Evolutionary conservation across 2,888 invertebrate genomes (phyloP), one percentile per base, ranked within the genome.

Genomic region (Lepidochrysops patricia): DNA sequence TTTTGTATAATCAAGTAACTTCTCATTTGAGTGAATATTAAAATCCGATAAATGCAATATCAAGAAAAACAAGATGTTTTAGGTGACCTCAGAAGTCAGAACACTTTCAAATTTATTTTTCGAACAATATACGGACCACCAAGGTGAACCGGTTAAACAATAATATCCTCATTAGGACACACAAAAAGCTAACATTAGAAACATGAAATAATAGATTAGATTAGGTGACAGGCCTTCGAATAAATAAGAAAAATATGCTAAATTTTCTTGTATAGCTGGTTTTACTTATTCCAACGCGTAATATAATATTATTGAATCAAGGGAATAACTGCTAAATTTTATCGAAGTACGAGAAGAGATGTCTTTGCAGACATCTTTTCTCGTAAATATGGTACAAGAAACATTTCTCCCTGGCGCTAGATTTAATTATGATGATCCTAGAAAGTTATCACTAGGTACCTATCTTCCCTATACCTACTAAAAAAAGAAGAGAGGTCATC

Each of bases 21-120:
- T 29, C 7, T 29, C 29, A 29, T 19, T 23, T 12, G 12, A 23
- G 19, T 9, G 12, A 23, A 43, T 43, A 12, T 43, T 12, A 43
- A 23, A 43, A 43, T 43, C 43, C 43, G 43, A 43, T 43, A 43
- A 23, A 19, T 43, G 43, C 43, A 26, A 35, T 32, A 13, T 52
- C 29, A 26, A 9, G 49, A 34, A 32, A 32, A 35, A 54, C 54
- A 9, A 54, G 32, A 29, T 15, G 27, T 32, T 54, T 29, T 15
- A 54, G 32, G 54, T 54, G 54, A 54, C 54, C 27, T 54, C 54
- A 54, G 52, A 52, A 23, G 13, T 54, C 54, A 54, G 52, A 52
- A 23, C 54, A 54, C 54, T 54, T 54, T 54, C 54, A 54, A 54
- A 54, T 54, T 23, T 49, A 23, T 23, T 52, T 26, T 50, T 27